Base-by-base conservation (phyloP, 2,797 vertebrate species). In the Aselliscus stoliczkanus region DNA sequence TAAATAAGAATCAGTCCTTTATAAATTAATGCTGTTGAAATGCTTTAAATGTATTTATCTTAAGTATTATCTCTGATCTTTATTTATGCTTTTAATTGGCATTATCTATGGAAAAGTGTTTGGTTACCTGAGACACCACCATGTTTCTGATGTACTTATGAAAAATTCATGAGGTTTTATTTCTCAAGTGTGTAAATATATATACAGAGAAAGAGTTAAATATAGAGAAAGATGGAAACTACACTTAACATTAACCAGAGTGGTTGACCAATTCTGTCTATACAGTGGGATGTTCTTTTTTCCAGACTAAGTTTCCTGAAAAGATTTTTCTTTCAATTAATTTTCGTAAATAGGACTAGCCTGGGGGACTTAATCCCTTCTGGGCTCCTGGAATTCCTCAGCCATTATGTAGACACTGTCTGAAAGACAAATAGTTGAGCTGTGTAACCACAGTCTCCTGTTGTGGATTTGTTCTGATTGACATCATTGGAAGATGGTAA, bases 301-400 rank as follows among this genome's bases (percentile, higher is more conserved):
- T n/a, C 31, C 56, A 52, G 62, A 89, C 67, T 72, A 93, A 86
- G 50, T 93, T 58, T 89, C 65, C 44, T 73, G 64, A 94, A 85
- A 88, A 70, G 11, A 25, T 88, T 82, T 93, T 75, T 39, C 34
- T 93, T 96, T 84, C 77, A 73, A n/a, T 93, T 90, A 76, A 34
- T 96, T 90, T 75, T 64, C 83, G 39, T 94, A 82, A 69, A 4
- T 80, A 60, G 27, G 31, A 86, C 52, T 60, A 29, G 79, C 65
- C 84, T 90, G n/a, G 23, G n/a, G 47, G 39, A 47, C 1, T 86
- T 94, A 94, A 70, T 91, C 7, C 29, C 56, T 95, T 77, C 13
- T 13, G 8, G 76, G 5, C 52, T 81, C 17, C 86, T 88, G 23
- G 31, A 80, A 88, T 93, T 94, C 37, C 37, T 37, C 84, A 89